Base-by-base conservation (phyloP, 2,888 invertebrate genomes). In the Leptarthrus brevirostris region DNA sequence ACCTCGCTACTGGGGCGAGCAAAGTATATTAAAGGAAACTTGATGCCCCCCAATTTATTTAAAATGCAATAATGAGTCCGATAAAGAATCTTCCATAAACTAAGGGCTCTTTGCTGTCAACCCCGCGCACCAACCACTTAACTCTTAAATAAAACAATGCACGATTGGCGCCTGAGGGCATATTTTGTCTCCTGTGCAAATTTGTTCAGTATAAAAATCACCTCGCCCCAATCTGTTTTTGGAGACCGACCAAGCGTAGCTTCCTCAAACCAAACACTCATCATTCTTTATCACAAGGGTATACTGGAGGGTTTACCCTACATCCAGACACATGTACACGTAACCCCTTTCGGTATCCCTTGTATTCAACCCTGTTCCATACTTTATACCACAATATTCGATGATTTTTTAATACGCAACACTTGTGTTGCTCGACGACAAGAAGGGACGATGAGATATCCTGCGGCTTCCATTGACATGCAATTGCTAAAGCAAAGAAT, bases 381-480 rank as follows among this genome's bases (percentile, higher is more conserved):
- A 24, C n/a, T 47, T 47, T 66, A 24, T 66, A 24, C 47, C 49
- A 16, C 47, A 12, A 22, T 16, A 71, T 14, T 71, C 71, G 52
- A 71, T 71, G 71, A 58, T 72, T 56, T 72, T 72, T 72, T 56
- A 72, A 72, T 72, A 66, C 66, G 44, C 56, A 56, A 56, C 72
- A 72, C 72, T 72, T 72, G 56, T 56, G 30, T 58, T 8, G 58
- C 26, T 30, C 56, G 47, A 56, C 44, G 54, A 16, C 71, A 49
- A 12, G 30, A 70, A 40, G 24, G 54, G 44, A 16, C 47, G 71
- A 71, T 36, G 54, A 53, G 54, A 24, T 71, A 54, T 71, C 71
- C 71, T 71, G 71, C 40, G 71, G 71, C 54, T 54, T 30, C n/a
- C 36, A 54, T 52, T 71, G 54, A 70, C 53, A 36, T 22, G 20